Percentiles rank a stretch among this genome's conserved stretches.
These are phyloP conservation scores for Ceratoteleas bidentatus DNA, from an alignment of 1,140 invertebrate genomes.

Conservation along the genomic window DNA sequence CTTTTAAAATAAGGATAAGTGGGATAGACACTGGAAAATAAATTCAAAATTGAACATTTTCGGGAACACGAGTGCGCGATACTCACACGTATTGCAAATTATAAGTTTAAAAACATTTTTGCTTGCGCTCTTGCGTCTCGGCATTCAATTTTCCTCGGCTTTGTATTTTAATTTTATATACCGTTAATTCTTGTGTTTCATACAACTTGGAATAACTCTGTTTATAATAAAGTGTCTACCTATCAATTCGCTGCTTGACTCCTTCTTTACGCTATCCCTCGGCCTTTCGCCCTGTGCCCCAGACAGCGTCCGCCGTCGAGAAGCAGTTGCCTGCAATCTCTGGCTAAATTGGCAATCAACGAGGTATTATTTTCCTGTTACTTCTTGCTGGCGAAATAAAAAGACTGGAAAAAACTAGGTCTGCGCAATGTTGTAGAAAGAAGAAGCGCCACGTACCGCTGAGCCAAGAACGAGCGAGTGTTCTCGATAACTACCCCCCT, in stretches of 20 bases:
- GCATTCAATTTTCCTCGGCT: constrained; percentile 39
- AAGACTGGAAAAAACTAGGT: constrained; percentile 43
- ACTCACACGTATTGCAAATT: constrained; percentile 32
- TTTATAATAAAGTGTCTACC: constrained; percentile 68
- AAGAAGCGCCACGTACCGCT: constrained; percentile 38
- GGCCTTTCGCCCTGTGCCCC: constrained; percentile 40
- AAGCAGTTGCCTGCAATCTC: constrained; percentile 72
- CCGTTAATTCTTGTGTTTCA: constrained; percentile 58
- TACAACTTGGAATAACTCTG: constrained; percentile 56
- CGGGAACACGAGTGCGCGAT: neutral
- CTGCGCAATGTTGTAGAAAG: constrained; percentile 50
- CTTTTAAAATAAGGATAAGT: too few relatives aligned
- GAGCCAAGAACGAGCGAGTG: constrained; percentile 29
- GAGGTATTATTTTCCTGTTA: constrained; percentile 78
- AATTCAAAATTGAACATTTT: constrained; percentile 12
- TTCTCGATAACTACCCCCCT: constrained; percentile 51
- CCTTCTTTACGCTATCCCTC: constrained; percentile 62
- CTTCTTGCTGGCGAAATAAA: constrained; percentile 63
- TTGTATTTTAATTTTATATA: constrained; percentile 55
- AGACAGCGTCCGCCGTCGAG: constrained; percentile 41
- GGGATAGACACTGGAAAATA: neutral
- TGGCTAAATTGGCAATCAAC: constrained; percentile 77
- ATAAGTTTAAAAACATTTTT: constrained; percentile 54
- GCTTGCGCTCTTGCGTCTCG: constrained; percentile 20
- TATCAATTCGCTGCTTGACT: constrained; percentile 60